Evolutionary conservation across 2,888 invertebrate species (phyloP).

Genomic region (Metallyticus violacea): DNA sequence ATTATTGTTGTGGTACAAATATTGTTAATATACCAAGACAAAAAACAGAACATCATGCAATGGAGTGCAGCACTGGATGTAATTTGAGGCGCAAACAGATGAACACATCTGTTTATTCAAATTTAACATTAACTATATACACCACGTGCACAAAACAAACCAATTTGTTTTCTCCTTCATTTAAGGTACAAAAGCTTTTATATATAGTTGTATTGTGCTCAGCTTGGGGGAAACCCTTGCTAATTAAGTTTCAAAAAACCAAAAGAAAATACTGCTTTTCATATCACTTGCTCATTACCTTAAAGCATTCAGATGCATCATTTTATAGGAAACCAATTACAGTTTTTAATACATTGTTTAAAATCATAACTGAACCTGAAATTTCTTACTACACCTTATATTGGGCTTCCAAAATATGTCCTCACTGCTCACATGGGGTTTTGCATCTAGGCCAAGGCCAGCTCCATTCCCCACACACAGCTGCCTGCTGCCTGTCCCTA

Average conservation of each 20-base stretch:
- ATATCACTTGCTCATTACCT: not conserved
- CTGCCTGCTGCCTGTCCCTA: too few species aligned
- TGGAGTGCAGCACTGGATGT: conserved; percentile 12
- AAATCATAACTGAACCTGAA: not conserved
- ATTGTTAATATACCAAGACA: not conserved
- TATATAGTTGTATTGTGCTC: conserved; percentile 17
- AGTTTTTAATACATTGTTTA: not conserved
- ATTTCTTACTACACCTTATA: not conserved
- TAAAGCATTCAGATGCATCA: not conserved
- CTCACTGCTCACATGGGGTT: too few species aligned
- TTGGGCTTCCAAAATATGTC: too few species aligned
- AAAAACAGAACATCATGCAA: conserved; percentile 1
- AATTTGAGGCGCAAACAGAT: conserved; percentile 2
- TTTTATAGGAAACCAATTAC: not conserved
- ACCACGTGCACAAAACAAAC: conserved; percentile 18
- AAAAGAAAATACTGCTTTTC: not conserved
- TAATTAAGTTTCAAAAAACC: not conserved
- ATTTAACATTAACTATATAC: conserved; percentile 16
- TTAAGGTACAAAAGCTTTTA: conserved; percentile 29
- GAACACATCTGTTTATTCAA: not conserved
- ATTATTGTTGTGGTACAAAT: not conserved
- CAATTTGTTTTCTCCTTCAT: not conserved
- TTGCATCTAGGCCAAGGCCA: too few species aligned
- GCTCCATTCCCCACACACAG: too few species aligned
- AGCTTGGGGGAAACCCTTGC: not conserved